These are phyloP conservation scores for Zaprionus africanus DNA, from an alignment of 1,140 invertebrate species.

Conservation along the genomic window DNA sequence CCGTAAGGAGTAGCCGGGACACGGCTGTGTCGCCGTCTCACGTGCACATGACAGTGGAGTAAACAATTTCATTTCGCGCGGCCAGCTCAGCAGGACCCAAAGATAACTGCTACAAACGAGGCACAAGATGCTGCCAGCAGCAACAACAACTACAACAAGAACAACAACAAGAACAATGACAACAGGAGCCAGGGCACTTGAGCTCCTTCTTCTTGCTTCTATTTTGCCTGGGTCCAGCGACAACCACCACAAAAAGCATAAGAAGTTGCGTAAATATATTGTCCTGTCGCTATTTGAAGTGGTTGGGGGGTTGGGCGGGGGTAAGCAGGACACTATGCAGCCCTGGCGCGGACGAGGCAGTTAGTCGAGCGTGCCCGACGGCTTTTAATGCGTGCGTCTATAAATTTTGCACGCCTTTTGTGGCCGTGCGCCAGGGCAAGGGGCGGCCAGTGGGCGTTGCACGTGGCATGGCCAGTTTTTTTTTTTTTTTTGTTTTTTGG, in stretches of 20 bases:
- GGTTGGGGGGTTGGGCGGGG: constrained; percentile 1
- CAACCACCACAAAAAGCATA: constrained; percentile 66
- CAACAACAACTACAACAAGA: constrained; percentile 33
- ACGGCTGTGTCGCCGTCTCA: constrained; percentile 55
- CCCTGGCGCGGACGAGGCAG: constrained; percentile 51
- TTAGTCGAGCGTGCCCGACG: constrained; percentile 75
- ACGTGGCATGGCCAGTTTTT: constrained; percentile 66
- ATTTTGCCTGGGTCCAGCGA: constrained; percentile 44
- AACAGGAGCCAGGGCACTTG: constrained; percentile 24
- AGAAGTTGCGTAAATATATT: constrained; percentile 83
- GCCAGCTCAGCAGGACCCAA: constrained; percentile 66
- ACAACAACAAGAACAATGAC: constrained; percentile 50
- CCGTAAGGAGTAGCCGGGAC: constrained; percentile 33
- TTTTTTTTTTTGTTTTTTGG: no score
- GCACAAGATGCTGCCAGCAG: constrained; percentile 72
- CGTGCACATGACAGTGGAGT: constrained; percentile 82
- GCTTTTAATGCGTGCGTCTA: constrained; percentile 80
- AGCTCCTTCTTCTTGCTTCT: constrained; percentile 9
- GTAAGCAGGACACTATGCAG: constrained; percentile 32
- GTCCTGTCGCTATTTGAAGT: constrained; percentile 66
- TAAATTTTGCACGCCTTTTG: constrained; percentile 82
- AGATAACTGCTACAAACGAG: constrained; percentile 82
- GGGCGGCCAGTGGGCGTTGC: constrained; percentile 40
- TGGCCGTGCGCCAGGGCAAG: constrained; percentile 24
- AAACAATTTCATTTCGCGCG: constrained; percentile 79